Evolutionary conservation across 1,140 invertebrate genomes (phyloP).

Genomic region (Oreohelix idahoensis): DNA sequence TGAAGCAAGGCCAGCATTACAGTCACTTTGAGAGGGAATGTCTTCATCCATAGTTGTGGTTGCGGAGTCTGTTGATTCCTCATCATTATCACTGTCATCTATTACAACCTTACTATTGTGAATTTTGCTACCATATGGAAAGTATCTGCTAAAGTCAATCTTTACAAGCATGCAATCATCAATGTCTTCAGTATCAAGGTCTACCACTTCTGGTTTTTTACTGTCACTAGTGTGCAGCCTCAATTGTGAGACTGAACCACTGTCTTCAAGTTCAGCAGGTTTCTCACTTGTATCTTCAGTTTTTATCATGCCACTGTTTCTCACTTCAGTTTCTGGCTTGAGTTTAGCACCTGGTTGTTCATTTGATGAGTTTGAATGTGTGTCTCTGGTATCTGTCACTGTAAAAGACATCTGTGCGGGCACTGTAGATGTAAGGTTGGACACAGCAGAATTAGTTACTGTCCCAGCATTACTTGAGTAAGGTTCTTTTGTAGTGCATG

Average conservation of each 20-base stretch:
- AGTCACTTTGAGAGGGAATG: too few species aligned
- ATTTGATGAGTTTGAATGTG: neutral
- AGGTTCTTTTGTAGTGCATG: too few species aligned
- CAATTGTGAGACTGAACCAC: too few species aligned
- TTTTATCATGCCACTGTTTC: neutral
- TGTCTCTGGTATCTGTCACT: neutral
- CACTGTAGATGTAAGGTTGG: neutral
- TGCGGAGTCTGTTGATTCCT: neutral
- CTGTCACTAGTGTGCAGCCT: too few species aligned
- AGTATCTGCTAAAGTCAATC: conserved; percentile 6
- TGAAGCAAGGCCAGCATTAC: too few species aligned
- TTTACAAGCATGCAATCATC: conserved; percentile 28
- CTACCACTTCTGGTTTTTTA: conserved; percentile 1
- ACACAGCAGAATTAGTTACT: neutral
- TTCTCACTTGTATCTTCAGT: neutral
- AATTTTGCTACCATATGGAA: neutral
- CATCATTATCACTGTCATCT: conserved; percentile 22
- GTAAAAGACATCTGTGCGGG: neutral
- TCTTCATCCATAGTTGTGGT: too few species aligned
- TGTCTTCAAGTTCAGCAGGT: neutral
- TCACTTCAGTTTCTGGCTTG: neutral
- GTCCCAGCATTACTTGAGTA: too few species aligned
- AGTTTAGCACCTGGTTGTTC: neutral
- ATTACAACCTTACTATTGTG: conserved; percentile 10
- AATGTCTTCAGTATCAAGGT: conserved; percentile 21